phyloP scores from a whole-genome alignment of 2,113 vertebrate species.

The Epinephelus lanceolatus region DNA sequence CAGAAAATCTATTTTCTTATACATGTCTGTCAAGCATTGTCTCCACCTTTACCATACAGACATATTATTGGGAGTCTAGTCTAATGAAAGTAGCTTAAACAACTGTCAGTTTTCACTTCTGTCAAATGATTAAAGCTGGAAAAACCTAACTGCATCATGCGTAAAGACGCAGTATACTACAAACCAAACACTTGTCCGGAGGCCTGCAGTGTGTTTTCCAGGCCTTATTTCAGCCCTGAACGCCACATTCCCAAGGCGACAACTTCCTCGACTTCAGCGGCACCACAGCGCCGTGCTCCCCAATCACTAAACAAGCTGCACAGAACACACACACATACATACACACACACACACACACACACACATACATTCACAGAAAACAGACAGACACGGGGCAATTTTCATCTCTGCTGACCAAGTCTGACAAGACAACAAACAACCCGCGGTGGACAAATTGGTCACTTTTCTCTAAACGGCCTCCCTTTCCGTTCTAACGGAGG shows the following conservation, averaged over 20 bases:
- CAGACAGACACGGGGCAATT: slow-evolving; percentile 22
- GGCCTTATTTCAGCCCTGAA: slow-evolving; percentile 16
- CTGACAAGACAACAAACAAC: slow-evolving; percentile 61
- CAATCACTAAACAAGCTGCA: slow-evolving; percentile 20
- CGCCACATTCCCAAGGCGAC: slow-evolving; percentile 23
- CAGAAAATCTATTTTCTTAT: background rate
- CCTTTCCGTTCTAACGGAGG: slow-evolving; percentile 59
- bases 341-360: background rate
- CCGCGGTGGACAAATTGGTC: slow-evolving; percentile 52
- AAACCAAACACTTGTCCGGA: background rate
- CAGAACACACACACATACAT: background rate
- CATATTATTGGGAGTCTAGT: accelerated
- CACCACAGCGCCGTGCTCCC: background rate
- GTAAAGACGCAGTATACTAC: background rate
- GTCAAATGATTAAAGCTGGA: background rate
- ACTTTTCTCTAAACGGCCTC: slow-evolving; percentile 56
- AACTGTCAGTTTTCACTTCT: background rate
- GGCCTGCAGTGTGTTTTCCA: background rate
- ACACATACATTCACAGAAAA: background rate
- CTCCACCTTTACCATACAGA: too few relatives aligned
- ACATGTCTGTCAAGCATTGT: background rate
- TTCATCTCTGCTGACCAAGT: slow-evolving; percentile 30
- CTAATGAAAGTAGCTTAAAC: background rate
- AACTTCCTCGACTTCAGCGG: background rate
- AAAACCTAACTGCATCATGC: background rate